These are phyloP conservation scores for Cyprinodon variegatus DNA, from an alignment of 2,113 vertebrate species.

Conservation along the genomic window DNA sequence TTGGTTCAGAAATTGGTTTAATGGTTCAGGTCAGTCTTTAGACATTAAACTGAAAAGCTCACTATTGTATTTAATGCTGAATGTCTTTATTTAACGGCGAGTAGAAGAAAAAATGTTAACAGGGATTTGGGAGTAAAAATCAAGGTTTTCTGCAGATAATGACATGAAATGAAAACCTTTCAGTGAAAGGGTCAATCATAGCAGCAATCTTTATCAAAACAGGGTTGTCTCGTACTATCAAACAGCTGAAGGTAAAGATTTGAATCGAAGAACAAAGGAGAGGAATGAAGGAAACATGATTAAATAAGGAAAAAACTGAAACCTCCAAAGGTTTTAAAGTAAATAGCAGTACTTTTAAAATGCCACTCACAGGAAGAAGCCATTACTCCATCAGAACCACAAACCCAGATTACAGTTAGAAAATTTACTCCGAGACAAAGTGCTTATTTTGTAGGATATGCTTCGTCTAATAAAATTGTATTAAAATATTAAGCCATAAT, in stretches of 20 bases:
- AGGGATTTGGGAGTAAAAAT: no score
- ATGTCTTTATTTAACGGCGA: background rate
- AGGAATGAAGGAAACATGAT: background rate
- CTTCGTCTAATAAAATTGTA: no score
- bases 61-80: background rate
- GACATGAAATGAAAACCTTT: background rate
- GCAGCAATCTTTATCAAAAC: background rate
- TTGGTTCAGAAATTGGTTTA: slow-evolving; percentile 6
- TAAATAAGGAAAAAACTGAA: background rate
- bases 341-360: background rate
- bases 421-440: no score
- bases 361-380: no score
- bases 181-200: background rate
- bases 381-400: no score
- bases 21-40: background rate
- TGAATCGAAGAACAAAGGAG: background rate
- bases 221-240: background rate
- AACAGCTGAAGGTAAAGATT: background rate
- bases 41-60: background rate
- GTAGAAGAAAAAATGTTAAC: background rate
- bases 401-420: no score
- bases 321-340: background rate
- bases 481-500: no score
- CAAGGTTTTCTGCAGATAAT: background rate
- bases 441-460: no score